Base-by-base conservation (phyloP, 2,797 vertebrate species). In the Coregonus ussuriensis region DNA sequence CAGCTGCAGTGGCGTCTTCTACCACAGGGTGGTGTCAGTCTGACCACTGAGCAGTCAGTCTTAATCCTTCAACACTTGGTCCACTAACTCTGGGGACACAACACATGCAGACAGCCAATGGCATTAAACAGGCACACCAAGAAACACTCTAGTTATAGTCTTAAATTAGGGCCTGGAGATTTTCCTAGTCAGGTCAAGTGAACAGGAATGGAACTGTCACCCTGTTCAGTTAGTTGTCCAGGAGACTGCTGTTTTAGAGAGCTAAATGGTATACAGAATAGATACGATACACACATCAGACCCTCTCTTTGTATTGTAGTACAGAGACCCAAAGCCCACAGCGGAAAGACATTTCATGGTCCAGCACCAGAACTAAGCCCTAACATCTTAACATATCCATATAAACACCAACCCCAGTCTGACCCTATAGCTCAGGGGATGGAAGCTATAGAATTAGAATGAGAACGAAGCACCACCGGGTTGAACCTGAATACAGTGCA, bases 21-120 rank as follows among this genome's bases (percentile, higher is more conserved):
- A 86, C 93, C 93, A 94, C 93, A 92, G 91, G 93, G 89, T 89
- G 91, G 92, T 81, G 90, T 86, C 53, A 86, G 81, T 83, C 77
- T 79, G 47, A 79, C 21, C 59, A 63, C 25, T 25, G 31, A 33
- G 31, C 3, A 33, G 31, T 33, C 86, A 71, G 77, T 82, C 72
- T 81, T 83, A 84, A 78, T 88, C 67, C 72, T 67, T 62, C 35
- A 72, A 62, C 67, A 77, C 62, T 68, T 75, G 75, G 52, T 81
- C 13, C 29, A 80, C 62, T 63, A 51, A 41, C 52, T 52, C 25
- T 25, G 25, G 25, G 25, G 25, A 25, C 25, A 25, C 25, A 25
- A 25, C 25, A 25, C 25, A 25, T 25, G 25, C 25, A 25, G 25
- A 25, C 25, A 25, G 85, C 67, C 70, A 77, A 84, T 73, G 78